phyloP scores from a whole-genome alignment of 1,140 invertebrate species.

The Dreissena polymorpha region DNA sequence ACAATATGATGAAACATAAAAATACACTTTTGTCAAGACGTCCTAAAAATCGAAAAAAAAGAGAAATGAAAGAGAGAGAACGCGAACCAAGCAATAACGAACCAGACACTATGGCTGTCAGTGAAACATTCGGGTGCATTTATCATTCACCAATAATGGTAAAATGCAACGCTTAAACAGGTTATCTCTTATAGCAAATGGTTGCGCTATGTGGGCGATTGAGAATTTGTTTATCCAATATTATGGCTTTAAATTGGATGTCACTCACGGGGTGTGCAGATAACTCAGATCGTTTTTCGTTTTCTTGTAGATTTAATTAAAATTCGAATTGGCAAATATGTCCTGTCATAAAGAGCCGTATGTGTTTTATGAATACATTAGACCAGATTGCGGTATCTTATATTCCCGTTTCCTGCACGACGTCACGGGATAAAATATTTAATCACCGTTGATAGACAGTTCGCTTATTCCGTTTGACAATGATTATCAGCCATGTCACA shows the following conservation, averaged over 20 bases:
- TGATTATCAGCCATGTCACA: constrained; percentile 54
- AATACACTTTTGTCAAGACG: too few species aligned
- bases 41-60: too few species aligned
- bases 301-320: constrained; percentile 48
- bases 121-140: too few species aligned
- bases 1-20: too few species aligned
- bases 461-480: constrained; percentile 48
- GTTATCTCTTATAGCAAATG: too few species aligned
- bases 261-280: background rate
- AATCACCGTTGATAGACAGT: constrained; percentile 51
- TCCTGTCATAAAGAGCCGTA: constrained; percentile 34
- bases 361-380: constrained; percentile 55
- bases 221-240: too few species aligned
- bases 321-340: constrained; percentile 35
- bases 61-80: too few species aligned
- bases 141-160: too few species aligned
- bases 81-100: too few species aligned
- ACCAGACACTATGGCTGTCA: too few species aligned
- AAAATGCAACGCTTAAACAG: too few species aligned
- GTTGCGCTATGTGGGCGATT: too few species aligned
- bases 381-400: constrained; percentile 23
- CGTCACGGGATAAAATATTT: constrained; percentile 52
- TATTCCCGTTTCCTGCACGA: constrained; percentile 37
- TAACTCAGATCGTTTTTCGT: background rate
- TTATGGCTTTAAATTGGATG: background rate